Conservation (phyloP, 2,888 invertebrate species). For the Sycophila texana region DNA sequence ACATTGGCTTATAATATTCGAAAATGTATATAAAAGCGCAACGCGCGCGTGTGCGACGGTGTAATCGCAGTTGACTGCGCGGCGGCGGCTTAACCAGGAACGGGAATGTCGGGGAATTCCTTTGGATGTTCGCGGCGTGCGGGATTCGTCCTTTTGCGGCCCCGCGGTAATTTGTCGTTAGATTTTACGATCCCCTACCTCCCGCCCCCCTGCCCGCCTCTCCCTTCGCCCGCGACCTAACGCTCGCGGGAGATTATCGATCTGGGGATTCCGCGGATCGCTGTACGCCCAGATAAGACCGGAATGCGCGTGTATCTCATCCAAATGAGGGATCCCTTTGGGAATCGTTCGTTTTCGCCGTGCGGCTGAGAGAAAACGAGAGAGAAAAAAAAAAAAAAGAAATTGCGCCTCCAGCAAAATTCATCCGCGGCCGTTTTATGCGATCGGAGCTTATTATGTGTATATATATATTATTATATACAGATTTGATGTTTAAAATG, state of each 20-base stretch:
- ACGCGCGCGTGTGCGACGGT: not conserved
- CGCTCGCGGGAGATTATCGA: conserved; percentile 1
- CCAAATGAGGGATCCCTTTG: too few species aligned
- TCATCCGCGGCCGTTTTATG: too few species aligned
- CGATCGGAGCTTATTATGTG: too few species aligned
- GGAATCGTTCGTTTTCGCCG: too few species aligned
- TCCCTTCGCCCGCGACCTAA: not conserved
- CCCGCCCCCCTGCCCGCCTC: too few species aligned
- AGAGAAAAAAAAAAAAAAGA: too few species aligned
- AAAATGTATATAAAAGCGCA: too few species aligned
- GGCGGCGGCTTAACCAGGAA: not conserved
- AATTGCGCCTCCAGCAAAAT: too few species aligned
- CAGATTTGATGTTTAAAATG: too few species aligned
- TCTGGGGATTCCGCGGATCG: not conserved
- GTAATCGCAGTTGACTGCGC: not conserved
- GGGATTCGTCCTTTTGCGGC: not conserved
- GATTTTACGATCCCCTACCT: conserved; percentile 20
- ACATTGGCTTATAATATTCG: too few species aligned
- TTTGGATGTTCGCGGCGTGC: not conserved
- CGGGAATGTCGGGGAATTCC: conserved; percentile 18
- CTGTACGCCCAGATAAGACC: not conserved
- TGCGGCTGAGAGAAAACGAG: too few species aligned
- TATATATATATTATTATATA: too few species aligned
- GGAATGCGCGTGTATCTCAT: not conserved
- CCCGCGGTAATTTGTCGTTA: conserved; percentile 14